A percentile compares a stretch with the other conserved stretches of the same genome.
Evolutionary conservation across 2,888 invertebrate genomes (phyloP).

Genomic region (Tipula vernalis): DNA sequence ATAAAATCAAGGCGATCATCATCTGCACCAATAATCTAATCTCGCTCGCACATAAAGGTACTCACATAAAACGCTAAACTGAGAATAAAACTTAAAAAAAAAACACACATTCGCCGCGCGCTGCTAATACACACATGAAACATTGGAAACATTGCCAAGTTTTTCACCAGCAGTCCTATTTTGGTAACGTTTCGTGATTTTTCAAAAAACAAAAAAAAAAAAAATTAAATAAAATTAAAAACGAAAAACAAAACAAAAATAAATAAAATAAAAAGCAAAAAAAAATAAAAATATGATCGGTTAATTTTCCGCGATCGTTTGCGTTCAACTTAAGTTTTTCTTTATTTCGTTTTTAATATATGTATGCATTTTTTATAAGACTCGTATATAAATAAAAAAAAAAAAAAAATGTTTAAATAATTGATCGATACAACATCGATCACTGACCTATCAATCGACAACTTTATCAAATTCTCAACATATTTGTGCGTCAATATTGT

Average conservation of each 20-base stretch:
- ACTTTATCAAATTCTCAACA: not conserved
- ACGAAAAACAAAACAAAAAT: not conserved
- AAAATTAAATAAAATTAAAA: not conserved
- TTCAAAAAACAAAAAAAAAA: not conserved
- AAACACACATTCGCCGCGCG: not conserved
- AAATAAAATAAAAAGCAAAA: not conserved
- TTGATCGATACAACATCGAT: not conserved
- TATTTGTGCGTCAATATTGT: not conserved
- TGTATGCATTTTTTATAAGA: not conserved
- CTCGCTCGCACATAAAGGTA: not conserved
- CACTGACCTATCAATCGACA: not conserved
- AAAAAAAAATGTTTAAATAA: not conserved
- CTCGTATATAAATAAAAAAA: no score
- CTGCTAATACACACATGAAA: not conserved
- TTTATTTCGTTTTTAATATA: not conserved
- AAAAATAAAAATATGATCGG: not conserved
- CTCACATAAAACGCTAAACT: not conserved
- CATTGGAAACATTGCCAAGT: slow-evolving; percentile 7
- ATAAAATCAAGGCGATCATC: not conserved
- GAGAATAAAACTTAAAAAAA: not conserved
- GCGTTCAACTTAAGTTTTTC: not conserved
- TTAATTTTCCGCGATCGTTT: not conserved
- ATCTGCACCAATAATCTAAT: not conserved
- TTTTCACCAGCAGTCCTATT: slow-evolving; percentile 10
- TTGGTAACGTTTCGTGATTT: slow-evolving; percentile 8